A percentile compares a stretch with the other conserved stretches of the same genome.
Conservation (phyloP, 2,113 vertebrate species). For the Macquaria australasica region DNA sequence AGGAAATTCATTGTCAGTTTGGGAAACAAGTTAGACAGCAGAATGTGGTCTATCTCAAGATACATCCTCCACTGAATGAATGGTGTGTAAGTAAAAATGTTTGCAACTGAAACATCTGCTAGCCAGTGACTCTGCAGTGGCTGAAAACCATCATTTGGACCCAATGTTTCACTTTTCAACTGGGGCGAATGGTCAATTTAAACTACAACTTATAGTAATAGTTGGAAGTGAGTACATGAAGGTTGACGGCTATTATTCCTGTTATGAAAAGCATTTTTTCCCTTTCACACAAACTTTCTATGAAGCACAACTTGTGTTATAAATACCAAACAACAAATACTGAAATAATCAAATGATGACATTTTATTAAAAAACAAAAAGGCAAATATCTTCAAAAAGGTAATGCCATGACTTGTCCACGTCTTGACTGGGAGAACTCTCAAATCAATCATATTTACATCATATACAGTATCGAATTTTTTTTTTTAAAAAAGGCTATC, state of each 20-base stretch:
- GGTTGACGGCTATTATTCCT: background rate
- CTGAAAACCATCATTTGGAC: background rate
- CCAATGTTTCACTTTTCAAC: too few species aligned
- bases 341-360: constrained; percentile 9
- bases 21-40: background rate
- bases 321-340: background rate
- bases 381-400: constrained; percentile 3
- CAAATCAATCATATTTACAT: constrained; percentile 68
- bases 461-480: constrained; percentile 48
- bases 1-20: background rate
- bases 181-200: background rate
- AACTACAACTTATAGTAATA: background rate
- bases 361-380: constrained; percentile 58
- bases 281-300: background rate
- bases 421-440: constrained; percentile 28
- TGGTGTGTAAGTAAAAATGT: background rate
- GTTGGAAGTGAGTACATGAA: background rate
- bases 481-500: background rate
- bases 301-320: background rate
- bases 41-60: background rate
- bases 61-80: background rate
- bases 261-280: background rate
- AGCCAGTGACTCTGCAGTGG: background rate
- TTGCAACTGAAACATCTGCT: background rate
- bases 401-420: constrained; percentile 1